A percentile compares a stretch with the other conserved stretches of the same genome.
Conservation (phyloP, 2,888 invertebrate genomes). For the Eupelmus urozonus region DNA sequence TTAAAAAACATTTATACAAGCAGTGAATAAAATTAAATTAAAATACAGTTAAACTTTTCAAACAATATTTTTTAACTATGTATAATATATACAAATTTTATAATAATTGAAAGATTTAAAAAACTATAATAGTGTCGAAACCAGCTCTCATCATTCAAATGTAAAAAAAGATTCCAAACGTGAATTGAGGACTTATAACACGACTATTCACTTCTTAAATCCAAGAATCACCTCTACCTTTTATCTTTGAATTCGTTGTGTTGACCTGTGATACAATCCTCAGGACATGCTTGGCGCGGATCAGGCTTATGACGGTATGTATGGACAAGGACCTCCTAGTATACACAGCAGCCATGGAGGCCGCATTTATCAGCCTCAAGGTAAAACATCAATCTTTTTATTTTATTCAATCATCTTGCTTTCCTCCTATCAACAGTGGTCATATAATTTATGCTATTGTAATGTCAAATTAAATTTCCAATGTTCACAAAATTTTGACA, state of each 20-base stretch:
- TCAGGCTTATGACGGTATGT: constrained; percentile 95
- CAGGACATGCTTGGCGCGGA: constrained; percentile 95
- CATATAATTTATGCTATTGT: no score
- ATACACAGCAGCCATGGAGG: constrained; percentile 89
- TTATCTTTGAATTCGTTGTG: constrained; percentile 63
- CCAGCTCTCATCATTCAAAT: neutral
- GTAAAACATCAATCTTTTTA: constrained; percentile 79
- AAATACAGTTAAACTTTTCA: no score
- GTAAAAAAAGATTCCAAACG: neutral
- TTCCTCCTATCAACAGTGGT: no score
- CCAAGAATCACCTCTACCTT: neutral
- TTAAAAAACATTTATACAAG: constrained; percentile 33
- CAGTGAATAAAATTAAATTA: no score
- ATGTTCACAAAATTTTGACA: no score
- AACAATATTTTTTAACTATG: no score
- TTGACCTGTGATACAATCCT: constrained; percentile 74
- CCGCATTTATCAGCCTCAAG: constrained; percentile 90
- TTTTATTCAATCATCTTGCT: constrained; percentile 36
- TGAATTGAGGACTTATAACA: constrained; percentile 24
- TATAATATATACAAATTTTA: no score
- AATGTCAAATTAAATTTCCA: no score
- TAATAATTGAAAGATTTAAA: no score
- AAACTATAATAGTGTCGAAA: no score
- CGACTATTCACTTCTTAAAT: constrained; percentile 13
- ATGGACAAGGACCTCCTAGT: constrained; percentile 93